Conservation (phyloP, 2,797 vertebrate genomes). For the Morus bassanus region DNA sequence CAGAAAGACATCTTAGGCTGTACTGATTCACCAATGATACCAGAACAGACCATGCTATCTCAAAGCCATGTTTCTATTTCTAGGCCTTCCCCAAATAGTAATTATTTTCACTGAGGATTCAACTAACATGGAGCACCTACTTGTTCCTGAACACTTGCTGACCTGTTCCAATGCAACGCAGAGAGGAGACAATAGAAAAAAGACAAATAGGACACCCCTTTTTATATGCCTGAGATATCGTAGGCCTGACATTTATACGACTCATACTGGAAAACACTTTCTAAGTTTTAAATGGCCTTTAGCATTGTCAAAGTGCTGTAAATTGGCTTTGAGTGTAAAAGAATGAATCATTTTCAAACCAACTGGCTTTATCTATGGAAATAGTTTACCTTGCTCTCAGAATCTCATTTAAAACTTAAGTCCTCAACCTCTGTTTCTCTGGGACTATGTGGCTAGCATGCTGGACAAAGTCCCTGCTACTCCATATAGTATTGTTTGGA, state of each 20-base stretch:
- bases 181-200: neutral
- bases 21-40: neutral
- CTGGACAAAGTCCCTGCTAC: neutral
- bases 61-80: neutral
- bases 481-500: neutral
- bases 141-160: neutral
- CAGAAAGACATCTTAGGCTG: neutral
- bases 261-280: neutral
- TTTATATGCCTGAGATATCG: neutral
- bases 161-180: neutral
- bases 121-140: neutral
- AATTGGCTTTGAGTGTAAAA: neutral
- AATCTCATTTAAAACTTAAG: neutral
- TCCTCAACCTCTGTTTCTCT: neutral
- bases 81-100: neutral
- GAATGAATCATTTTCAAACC: neutral
- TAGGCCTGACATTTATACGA: neutral
- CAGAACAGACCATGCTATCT: neutral
- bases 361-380: neutral
- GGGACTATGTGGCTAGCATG: too few relatives aligned
- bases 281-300: neutral
- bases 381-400: neutral
- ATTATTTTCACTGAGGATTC: neutral
- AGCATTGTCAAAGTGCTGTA: neutral
- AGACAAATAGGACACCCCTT: neutral